Conservation (phyloP, 2,888 invertebrate species). For the Tenthredo scrophulariae region DNA sequence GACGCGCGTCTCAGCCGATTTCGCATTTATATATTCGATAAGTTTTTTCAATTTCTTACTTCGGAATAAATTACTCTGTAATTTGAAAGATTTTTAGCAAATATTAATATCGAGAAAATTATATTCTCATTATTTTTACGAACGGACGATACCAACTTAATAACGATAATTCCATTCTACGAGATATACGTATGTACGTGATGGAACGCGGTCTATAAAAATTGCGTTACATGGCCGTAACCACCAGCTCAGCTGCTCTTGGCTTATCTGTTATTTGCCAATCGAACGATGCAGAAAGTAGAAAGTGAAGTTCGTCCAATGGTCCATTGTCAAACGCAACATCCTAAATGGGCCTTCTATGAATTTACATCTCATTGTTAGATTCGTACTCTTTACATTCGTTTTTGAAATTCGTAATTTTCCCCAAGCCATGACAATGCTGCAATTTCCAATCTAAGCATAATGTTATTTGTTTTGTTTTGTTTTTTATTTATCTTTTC, state of each 20-base stretch:
- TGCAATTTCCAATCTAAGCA: not conserved
- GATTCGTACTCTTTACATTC: not conserved
- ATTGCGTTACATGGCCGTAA: not conserved
- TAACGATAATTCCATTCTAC: conserved; percentile 60
- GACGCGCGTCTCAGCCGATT: not conserved
- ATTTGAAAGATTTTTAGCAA: conserved; percentile 45
- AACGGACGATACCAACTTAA: conserved; percentile 57
- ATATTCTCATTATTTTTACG: not conserved
- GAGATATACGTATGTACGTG: conserved; percentile 56
- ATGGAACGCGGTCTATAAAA: conserved; percentile 57
- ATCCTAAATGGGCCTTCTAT: conserved; percentile 20
- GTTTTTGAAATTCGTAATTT: not conserved
- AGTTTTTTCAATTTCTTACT: not conserved
- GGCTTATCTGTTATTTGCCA: not conserved
- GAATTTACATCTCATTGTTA: conserved; percentile 16
- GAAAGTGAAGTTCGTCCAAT: conserved; percentile 20
- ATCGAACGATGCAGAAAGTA: not conserved
- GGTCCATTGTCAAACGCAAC: conserved; percentile 15
- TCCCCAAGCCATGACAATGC: not conserved
- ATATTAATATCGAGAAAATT: not conserved
- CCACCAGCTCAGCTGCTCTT: not conserved
- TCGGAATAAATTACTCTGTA: conserved; percentile 2
- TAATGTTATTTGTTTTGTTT: not conserved
- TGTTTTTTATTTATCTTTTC: not conserved
- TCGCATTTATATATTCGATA: no score